Base-by-base conservation (phyloP, 2,888 invertebrate genomes). In the Lordiphosa fenestrarum region DNA sequence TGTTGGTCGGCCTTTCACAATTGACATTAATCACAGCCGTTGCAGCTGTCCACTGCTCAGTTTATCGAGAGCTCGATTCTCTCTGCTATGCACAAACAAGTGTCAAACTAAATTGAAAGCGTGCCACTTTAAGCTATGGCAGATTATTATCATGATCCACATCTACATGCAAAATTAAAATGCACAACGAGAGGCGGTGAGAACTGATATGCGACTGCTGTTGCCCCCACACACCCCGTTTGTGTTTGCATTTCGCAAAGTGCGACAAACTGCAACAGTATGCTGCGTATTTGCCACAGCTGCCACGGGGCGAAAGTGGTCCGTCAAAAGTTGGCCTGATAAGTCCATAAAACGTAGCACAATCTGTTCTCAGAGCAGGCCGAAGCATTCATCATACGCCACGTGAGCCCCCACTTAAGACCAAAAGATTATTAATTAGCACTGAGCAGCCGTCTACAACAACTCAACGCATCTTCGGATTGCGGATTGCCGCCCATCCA, bases 401-500 rank as follows among this genome's bases (percentile, higher is more conserved):
- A 4, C 30, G 30, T 30, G 30, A 7, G 30, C 30, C 30, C 6
- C 19, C 9, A 4, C 7, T 15, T 6, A 44, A 44, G 13, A 36
- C 12, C 23, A 40, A 30, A 21, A 37, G 37, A 33, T 63, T 56
- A 63, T 56, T 63, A 63, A 63, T 63, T 63, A 56, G 51, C 64
- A 21, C 25, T 47, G 63, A 49, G 62, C 61, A 46, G 46, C 49
- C 62, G 54, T 42, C 61, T 53, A 53, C 49, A 39, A 48, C 39
- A 47, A 53, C 54, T 42, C 35, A 40, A 40, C 40, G 44, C 6
- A 25, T 25, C 25, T 6, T 25, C 6, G 25, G n/a, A n/a, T n/a
- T n/a, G 25, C 25, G 25, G 25, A 25, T 25, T 59, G 49, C 63
- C 50, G 76, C 56, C 69, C 57, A 80, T 75, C 69, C 72, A 72